Conservation (phyloP, 2,888 invertebrate species). For the Parelbella ahira region DNA sequence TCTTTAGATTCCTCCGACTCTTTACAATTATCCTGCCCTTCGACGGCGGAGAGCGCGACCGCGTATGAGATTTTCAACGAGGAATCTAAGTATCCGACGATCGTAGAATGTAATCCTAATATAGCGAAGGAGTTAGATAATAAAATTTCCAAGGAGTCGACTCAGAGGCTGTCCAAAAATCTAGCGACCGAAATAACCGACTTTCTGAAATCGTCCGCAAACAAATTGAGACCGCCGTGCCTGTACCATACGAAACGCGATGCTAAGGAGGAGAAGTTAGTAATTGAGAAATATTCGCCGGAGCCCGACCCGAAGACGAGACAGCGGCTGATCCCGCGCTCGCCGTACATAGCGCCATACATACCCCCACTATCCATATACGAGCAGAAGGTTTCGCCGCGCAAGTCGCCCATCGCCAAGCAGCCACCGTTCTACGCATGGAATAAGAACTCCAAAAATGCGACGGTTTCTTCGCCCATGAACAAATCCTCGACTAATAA, state of each 20-base stretch:
- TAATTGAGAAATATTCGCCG: no score
- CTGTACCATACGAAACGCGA: neutral
- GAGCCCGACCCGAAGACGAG: neutral
- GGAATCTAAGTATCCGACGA: no score
- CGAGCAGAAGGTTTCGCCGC: neutral
- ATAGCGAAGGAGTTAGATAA: conserved; percentile 5
- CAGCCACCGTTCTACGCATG: conserved; percentile 11
- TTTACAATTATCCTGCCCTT: neutral
- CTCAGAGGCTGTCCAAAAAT: conserved; percentile 2
- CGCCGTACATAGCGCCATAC: conserved; percentile 14
- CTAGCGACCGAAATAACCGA: conserved; percentile 14
- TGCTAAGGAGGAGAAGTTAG: no score
- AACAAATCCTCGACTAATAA: no score
- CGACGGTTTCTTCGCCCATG: no score
- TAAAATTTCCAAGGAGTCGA: conserved; percentile 10
- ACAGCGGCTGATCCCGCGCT: conserved; percentile 11
- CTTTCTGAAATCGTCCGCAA: conserved; percentile 11
- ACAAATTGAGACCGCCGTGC: conserved; percentile 15
- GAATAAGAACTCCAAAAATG: conserved; percentile 12
- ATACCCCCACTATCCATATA: no score
- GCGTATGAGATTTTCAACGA: no score
- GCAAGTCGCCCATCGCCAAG: neutral
- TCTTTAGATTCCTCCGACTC: conserved; percentile 1
- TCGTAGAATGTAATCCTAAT: no score
- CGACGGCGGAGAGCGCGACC: neutral